Conservation (phyloP, 2,888 invertebrate species). For the Rutpela maculata region DNA sequence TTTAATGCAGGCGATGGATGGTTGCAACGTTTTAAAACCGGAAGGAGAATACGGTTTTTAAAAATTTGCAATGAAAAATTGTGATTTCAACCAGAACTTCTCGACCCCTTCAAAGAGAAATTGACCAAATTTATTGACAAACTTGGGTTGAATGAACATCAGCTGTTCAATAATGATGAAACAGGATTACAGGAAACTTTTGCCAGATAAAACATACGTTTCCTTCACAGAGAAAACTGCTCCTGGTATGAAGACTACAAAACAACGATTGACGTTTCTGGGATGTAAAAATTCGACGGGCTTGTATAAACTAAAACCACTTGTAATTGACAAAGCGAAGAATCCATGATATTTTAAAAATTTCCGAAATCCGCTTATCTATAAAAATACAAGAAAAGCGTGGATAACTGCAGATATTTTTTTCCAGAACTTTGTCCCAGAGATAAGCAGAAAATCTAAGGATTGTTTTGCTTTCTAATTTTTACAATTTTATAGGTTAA, state of each 20-base stretch:
- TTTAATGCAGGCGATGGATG: too few relatives aligned
- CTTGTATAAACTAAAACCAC: slow-evolving; percentile 47
- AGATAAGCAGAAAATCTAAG: not conserved
- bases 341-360: slow-evolving; percentile 46
- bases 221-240: too few relatives aligned
- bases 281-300: slow-evolving; percentile 48
- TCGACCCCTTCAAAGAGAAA: too few relatives aligned
- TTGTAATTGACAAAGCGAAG: slow-evolving; percentile 50
- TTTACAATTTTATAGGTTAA: slow-evolving; percentile 7
- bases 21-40: not conserved
- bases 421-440: slow-evolving; percentile 20
- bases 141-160: slow-evolving; percentile 31
- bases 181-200: slow-evolving; percentile 51
- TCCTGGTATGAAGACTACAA: too few relatives aligned
- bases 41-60: slow-evolving; percentile 1
- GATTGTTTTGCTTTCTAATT: slow-evolving; percentile 10
- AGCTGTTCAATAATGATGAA: slow-evolving; percentile 55
- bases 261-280: slow-evolving; percentile 52
- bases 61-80: slow-evolving; percentile 12
- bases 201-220: slow-evolving; percentile 53
- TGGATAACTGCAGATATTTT: slow-evolving; percentile 47
- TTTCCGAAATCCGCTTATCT: slow-evolving; percentile 35
- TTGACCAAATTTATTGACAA: not conserved
- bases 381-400: slow-evolving; percentile 46
- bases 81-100: not conserved